phyloP scores from a whole-genome alignment of 2,888 invertebrate genomes.

The Dioctria rufipes region DNA sequence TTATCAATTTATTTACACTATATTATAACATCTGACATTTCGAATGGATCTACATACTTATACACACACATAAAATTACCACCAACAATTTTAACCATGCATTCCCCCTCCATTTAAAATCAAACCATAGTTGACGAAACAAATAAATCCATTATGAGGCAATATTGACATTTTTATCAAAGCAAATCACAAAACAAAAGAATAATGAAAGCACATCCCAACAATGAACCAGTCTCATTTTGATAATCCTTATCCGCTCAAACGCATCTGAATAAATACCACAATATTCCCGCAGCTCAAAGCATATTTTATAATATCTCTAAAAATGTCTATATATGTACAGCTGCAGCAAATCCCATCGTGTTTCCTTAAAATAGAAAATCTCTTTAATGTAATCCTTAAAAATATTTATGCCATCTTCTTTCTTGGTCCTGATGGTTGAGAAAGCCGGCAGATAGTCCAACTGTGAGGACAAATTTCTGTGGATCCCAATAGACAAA shows the following conservation, averaged over 20 bases:
- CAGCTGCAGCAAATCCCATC: constrained; percentile 50
- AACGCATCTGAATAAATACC: constrained; percentile 31
- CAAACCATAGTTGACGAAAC: too few relatives aligned
- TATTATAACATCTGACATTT: too few relatives aligned
- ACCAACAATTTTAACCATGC: too few relatives aligned
- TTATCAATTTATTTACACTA: too few relatives aligned
- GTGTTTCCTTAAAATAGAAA: constrained; percentile 50
- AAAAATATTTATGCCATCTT: constrained; percentile 53
- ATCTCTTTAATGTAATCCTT: constrained; percentile 57
- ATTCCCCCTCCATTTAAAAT: too few relatives aligned
- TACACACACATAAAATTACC: too few relatives aligned
- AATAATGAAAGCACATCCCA: too few relatives aligned
- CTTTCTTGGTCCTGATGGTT: neutral
- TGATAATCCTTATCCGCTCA: constrained; percentile 6
- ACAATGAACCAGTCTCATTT: neutral
- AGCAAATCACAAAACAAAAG: too few relatives aligned
- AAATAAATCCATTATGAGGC: too few relatives aligned
- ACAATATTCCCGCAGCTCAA: constrained; percentile 8
- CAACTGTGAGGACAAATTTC: constrained; percentile 25
- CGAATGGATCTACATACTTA: too few relatives aligned
- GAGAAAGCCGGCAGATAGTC: constrained; percentile 18
- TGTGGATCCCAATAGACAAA: neutral
- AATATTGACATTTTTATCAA: too few relatives aligned
- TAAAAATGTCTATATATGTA: constrained; percentile 8
- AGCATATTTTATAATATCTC: neutral